A percentile compares a stretch with the other conserved stretches of the same genome.
Conservation (phyloP, 2,888 invertebrate species). For the Eupithecia pulchellata region DNA sequence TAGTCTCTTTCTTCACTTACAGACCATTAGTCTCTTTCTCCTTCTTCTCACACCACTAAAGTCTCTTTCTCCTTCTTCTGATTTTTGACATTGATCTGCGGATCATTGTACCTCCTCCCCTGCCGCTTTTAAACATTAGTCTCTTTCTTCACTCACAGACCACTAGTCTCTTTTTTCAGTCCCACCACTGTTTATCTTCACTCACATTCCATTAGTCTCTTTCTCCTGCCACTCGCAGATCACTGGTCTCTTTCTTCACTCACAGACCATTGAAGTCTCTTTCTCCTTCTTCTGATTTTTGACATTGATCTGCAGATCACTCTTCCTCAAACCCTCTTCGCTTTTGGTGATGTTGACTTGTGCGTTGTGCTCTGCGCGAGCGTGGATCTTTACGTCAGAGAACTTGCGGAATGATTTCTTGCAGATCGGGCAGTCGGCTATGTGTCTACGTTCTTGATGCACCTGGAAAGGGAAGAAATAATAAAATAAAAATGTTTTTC, state of each 20-base stretch:
- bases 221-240: neutral
- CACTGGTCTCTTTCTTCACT: neutral
- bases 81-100: neutral
- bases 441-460: neutral
- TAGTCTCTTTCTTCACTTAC: neutral
- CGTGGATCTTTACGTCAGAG: neutral
- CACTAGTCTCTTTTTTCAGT: neutral
- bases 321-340: neutral
- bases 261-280: neutral
- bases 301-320: neutral
- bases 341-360: neutral
- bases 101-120: neutral
- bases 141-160: neutral
- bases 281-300: neutral
- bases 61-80: neutral
- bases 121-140: neutral
- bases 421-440: slow-evolving; percentile 13
- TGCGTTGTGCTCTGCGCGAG: neutral
- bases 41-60: neutral
- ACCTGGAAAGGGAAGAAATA: neutral
- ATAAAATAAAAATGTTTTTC: neutral
- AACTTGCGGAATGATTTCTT: slow-evolving; percentile 1
- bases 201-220: neutral
- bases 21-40: neutral
- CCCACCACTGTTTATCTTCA: neutral